Percentiles rank a stretch among this genome's conserved stretches.
These are phyloP conservation scores for Yoshiicerus persimilis DNA, from an alignment of 1,140 invertebrate species.

Conservation along the genomic window DNA sequence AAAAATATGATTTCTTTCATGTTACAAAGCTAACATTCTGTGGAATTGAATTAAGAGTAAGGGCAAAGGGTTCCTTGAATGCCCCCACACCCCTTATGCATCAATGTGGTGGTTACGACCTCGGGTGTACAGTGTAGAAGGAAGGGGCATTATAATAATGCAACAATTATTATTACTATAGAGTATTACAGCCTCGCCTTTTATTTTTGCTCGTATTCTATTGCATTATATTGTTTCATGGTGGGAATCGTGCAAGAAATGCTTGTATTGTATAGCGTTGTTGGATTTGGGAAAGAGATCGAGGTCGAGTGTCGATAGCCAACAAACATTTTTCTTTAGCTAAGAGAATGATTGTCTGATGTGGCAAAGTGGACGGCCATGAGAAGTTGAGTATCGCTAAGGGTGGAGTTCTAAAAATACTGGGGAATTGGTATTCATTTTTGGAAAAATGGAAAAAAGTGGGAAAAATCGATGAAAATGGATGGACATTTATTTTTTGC, in stretches of 20 bases:
- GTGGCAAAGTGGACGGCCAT: background rate
- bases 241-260: background rate
- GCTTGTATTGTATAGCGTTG: background rate
- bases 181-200: no score
- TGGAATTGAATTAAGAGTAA: no score
- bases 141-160: no score
- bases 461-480: background rate
- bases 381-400: background rate
- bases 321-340: background rate
- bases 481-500: background rate
- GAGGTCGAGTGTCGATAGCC: background rate
- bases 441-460: background rate
- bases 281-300: background rate
- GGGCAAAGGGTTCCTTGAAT: no score
- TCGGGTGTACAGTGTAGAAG: no score
- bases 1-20: no score
- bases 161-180: no score
- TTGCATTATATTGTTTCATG: background rate
- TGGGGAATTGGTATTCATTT: background rate
- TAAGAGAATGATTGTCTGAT: background rate
- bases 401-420: conserved; percentile 11
- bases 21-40: no score
- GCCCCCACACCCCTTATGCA: no score
- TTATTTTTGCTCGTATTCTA: background rate
- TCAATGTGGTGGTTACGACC: no score